Conservation (phyloP, 2,888 invertebrate species). For the Hemaris fuciformis region DNA sequence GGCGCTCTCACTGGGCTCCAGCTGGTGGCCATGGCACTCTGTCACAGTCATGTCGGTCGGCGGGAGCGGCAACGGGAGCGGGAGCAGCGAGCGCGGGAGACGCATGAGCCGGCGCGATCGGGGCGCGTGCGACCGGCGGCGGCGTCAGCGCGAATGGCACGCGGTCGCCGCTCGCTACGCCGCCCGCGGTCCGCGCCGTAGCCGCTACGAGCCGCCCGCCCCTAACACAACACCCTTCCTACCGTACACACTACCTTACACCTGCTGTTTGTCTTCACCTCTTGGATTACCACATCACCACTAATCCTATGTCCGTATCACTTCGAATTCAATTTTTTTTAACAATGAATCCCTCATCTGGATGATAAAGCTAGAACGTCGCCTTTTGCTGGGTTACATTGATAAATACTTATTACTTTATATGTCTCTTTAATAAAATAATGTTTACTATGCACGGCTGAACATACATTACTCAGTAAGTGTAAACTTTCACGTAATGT, state of each 20-base stretch:
- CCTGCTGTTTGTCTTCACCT: neutral
- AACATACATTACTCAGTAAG: neutral
- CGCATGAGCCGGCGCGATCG: slow-evolving; percentile 66
- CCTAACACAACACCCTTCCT: slow-evolving; percentile 45
- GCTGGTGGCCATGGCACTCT: slow-evolving; percentile 60
- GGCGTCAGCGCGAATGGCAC: slow-evolving; percentile 77
- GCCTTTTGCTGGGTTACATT: too few relatives aligned
- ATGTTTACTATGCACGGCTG: too few relatives aligned
- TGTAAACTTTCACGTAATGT: neutral
- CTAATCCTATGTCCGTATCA: too few relatives aligned
- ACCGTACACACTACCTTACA: slow-evolving; percentile 22
- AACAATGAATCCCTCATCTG: neutral
- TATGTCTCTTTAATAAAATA: too few relatives aligned
- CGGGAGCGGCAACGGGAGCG: slow-evolving; percentile 39
- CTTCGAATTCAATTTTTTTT: neutral
- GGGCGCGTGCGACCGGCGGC: slow-evolving; percentile 77
- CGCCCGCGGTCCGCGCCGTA: slow-evolving; percentile 59
- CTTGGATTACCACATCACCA: neutral
- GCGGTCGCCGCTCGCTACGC: slow-evolving; percentile 61
- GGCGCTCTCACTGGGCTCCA: slow-evolving; percentile 41
- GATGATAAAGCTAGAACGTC: neutral
- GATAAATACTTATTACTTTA: too few relatives aligned
- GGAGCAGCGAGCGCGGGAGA: slow-evolving; percentile 42
- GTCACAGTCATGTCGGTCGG: slow-evolving; percentile 71
- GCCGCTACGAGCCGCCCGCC: slow-evolving; percentile 55